Evolutionary conservation across 2,797 vertebrate species (phyloP).

Genomic region (Chelon labrosus): DNA sequence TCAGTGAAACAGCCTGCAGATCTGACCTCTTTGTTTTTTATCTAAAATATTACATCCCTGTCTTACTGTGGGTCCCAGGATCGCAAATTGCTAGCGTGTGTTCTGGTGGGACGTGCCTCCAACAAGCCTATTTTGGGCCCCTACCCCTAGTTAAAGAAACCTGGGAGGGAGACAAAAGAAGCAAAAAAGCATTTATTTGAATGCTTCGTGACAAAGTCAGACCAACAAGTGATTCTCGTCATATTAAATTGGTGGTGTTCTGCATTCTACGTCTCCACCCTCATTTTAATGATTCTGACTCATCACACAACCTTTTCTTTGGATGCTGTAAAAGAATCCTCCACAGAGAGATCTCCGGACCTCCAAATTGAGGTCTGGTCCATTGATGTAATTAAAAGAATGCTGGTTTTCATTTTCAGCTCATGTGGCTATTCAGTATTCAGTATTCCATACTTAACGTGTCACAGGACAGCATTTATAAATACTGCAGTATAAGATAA

Average conservation of each 20-base stretch:
- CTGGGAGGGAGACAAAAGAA: constrained; percentile 33
- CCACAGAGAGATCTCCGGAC: constrained; percentile 29
- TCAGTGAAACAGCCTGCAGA: constrained; percentile 52
- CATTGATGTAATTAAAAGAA: constrained; percentile 36
- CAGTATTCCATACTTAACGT: background rate
- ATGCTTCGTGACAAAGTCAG: constrained; percentile 29
- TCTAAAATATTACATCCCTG: constrained; percentile 41
- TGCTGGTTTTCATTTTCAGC: constrained; percentile 15
- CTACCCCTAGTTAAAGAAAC: constrained; percentile 12
- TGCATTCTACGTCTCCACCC: constrained; percentile 48
- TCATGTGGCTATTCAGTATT: background rate
- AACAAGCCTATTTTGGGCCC: constrained; percentile 44
- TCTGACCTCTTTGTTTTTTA: constrained; percentile 50
- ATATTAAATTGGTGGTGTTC: constrained; percentile 37
- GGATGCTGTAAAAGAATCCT: constrained; percentile 36
- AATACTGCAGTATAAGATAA: constrained; percentile 6
- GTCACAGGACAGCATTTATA: constrained; percentile 9
- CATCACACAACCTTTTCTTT: constrained; percentile 44
- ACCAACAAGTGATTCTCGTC: constrained; percentile 53
- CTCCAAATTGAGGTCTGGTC: constrained; percentile 9
- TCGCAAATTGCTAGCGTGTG: constrained; percentile 35
- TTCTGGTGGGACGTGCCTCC: constrained; percentile 41
- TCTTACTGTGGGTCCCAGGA: constrained; percentile 39
- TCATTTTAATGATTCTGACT: constrained; percentile 41
- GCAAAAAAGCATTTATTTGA: constrained; percentile 29